These are phyloP conservation scores for Borostomias antarcticus DNA, from an alignment of 2,797 vertebrate species.

Conservation along the genomic window DNA sequence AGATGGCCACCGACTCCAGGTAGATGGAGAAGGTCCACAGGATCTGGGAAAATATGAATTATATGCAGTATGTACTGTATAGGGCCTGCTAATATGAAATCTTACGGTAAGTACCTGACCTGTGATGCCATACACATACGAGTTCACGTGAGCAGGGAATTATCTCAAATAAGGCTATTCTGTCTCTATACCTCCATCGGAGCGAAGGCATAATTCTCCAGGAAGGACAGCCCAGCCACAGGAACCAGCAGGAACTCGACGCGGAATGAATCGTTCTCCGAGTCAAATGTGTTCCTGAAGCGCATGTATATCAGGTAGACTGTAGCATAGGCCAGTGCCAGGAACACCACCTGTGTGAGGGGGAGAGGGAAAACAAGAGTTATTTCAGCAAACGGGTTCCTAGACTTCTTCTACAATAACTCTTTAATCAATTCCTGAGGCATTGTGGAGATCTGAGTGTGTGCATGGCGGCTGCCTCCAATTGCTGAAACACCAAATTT, in stretches of 20 bases:
- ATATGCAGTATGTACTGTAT: neutral
- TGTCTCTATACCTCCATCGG: slow-evolving; percentile 84
- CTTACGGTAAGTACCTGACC: no score
- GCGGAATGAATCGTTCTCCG: slow-evolving; percentile 89
- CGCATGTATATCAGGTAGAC: slow-evolving; percentile 92
- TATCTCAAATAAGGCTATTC: no score
- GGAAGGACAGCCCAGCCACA: slow-evolving; percentile 88
- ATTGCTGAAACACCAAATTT: no score
- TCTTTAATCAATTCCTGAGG: no score
- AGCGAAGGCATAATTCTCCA: slow-evolving; percentile 91
- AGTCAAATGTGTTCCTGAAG: slow-evolving; percentile 84
- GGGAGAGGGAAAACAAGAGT: slow-evolving; percentile 13
- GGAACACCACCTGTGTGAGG: slow-evolving; percentile 85
- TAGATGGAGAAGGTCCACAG: slow-evolving; percentile 99
- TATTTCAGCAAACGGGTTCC: no score
- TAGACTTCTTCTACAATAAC: no score
- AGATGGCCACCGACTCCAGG: slow-evolving; percentile 96
- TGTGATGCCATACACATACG: no score
- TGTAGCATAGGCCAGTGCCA: slow-evolving; percentile 87
- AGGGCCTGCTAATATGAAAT: neutral
- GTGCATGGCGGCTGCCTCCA: no score
- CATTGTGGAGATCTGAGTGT: no score
- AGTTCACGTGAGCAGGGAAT: no score
- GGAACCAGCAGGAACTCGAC: slow-evolving; percentile 94
- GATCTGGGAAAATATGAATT: slow-evolving; percentile 76